A percentile compares a stretch with the other conserved stretches of the same genome.
Conservation (phyloP, 1,140 invertebrate genomes). For the Sinonovacula constricta region DNA sequence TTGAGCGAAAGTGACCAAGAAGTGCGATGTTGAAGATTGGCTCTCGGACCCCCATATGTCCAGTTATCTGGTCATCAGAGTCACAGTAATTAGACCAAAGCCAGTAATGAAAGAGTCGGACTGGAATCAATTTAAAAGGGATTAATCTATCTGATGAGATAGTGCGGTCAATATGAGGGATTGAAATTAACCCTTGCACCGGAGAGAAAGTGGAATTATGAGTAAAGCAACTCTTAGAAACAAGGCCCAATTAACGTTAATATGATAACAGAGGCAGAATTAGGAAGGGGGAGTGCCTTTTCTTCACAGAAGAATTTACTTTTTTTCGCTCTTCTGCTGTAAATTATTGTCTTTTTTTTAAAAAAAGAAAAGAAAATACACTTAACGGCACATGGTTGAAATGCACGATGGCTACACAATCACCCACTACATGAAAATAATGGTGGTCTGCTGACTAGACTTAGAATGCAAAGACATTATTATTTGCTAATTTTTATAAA, state of each 20-base stretch:
- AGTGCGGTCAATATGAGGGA: constrained; percentile 10
- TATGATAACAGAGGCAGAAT: not conserved
- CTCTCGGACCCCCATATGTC: constrained; percentile 18
- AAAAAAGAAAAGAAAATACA: too few species aligned
- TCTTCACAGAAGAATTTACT: not conserved
- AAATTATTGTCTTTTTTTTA: not conserved
- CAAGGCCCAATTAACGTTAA: not conserved
- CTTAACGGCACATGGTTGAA: too few species aligned
- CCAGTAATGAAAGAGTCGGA: constrained; percentile 16
- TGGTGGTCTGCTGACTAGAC: too few species aligned
- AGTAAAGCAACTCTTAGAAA: not conserved
- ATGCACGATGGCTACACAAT: too few species aligned
- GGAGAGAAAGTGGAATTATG: not conserved
- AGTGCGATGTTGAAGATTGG: too few species aligned
- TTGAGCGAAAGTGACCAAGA: not conserved
- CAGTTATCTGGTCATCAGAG: constrained; percentile 15
- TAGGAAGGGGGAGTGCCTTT: too few species aligned
- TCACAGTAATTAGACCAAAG: constrained; percentile 28
- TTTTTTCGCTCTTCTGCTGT: not conserved
- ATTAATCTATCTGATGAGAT: constrained; percentile 46
- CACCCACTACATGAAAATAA: too few species aligned
- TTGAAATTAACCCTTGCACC: constrained; percentile 5
- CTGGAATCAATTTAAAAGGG: constrained; percentile 44
- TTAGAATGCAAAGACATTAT: too few species aligned
- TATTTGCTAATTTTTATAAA: too few species aligned